Evolutionary conservation across 2,113 vertebrate genomes (phyloP), one percentile per base, ranked within the genome.

Genomic region (Salvelinus alpinus): DNA sequence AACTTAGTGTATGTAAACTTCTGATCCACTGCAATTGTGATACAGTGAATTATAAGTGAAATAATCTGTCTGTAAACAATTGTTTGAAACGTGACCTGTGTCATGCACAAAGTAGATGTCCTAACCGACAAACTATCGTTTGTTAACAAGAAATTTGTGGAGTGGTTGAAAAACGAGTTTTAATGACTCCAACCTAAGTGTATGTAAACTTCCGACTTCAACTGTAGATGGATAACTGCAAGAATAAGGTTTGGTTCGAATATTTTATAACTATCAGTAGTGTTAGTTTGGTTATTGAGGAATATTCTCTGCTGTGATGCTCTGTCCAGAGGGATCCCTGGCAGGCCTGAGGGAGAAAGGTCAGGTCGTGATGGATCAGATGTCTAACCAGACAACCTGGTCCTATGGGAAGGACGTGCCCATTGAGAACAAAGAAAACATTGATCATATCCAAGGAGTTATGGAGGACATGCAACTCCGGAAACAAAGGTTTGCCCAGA

Each of bases 381-480:
- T 98, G 89, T 95, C 96, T 84, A 95, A 93, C 83, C 96, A 97
- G 86, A 93, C 95, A 1, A 90, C 96, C 0, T 99, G 96, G 96
- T 89, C 96, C 51, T 95, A 98, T 44, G 93, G 94, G 54, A 96
- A 95, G 87, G 95, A 96, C 79, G 93, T 96, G 24, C 92, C 94
- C 3, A 94, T 91, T 73, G 97, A 98, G 86, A 97, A 97, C 86
- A 96, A 96, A 87, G 97, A 99, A 84, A 97, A 97, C 76, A 88
- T 96, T 70, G 96, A 97, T 80, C 98, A 99, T 76, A 94, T 99
- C 82, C 97, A 98, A 88, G 93, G 94, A 31, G 95, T 99, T 72
- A 97, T 99, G 96, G 98, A 99, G 83, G 98, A 99, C 79, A 99
- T 99, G 98, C 96, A 98, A 74, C 96, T 99, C 73, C 95, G 97